phyloP scores from a whole-genome alignment of 2,113 vertebrate genomes.

The Uropsilus gracilis region DNA sequence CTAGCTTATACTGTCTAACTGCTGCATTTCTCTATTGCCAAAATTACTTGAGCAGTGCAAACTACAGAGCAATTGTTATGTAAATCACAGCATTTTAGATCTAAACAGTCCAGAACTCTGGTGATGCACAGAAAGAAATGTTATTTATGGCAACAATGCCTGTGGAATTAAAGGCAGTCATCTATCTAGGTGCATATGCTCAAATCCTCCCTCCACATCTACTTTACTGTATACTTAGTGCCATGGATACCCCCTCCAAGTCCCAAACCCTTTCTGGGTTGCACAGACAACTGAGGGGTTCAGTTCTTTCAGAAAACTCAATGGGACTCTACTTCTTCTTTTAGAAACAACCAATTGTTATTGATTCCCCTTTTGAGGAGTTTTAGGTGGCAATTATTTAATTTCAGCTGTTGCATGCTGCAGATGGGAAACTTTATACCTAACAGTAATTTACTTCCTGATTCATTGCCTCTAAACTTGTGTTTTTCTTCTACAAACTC shows the following conservation, averaged over 20 bases:
- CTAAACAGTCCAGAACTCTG: neutral
- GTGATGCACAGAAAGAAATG: neutral
- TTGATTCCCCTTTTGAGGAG: neutral
- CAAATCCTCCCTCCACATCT: neutral
- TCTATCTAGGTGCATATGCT: neutral
- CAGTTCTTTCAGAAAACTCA: neutral
- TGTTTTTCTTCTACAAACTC: slow-evolving; percentile 7
- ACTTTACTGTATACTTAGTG: neutral
- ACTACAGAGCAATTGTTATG: neutral
- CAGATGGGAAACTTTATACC: neutral
- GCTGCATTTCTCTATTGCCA: slow-evolving; percentile 5
- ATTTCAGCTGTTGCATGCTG: neutral
- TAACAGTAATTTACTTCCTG: neutral
- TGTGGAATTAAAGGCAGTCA: neutral
- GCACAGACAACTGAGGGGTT: neutral
- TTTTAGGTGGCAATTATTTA: neutral
- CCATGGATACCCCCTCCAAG: neutral
- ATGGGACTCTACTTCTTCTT: neutral
- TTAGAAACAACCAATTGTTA: neutral
- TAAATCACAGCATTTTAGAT: neutral
- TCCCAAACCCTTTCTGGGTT: neutral
- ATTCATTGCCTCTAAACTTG: slow-evolving; percentile 12
- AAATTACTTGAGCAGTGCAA: neutral
- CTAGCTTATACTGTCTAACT: neutral
- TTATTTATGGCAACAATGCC: neutral